These are phyloP conservation scores for Sinosuthora webbiana DNA, from an alignment of 2,113 vertebrate genomes.

Conservation along the genomic window DNA sequence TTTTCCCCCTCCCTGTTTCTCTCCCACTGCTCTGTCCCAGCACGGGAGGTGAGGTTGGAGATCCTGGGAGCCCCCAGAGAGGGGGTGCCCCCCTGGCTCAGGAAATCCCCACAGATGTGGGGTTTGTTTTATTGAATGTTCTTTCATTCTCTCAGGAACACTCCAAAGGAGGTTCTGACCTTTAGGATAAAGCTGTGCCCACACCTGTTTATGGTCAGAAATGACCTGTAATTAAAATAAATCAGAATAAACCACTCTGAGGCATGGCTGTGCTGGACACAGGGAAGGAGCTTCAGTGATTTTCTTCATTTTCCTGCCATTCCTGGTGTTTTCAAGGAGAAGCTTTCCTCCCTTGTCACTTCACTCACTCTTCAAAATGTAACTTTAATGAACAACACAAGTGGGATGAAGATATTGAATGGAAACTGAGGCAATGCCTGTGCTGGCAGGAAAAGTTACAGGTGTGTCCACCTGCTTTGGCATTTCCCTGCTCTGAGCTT, in stretches of 20 bases:
- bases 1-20: not conserved
- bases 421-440: not conserved
- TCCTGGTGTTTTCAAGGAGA: not conserved
- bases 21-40: not conserved
- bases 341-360: not conserved
- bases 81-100: not conserved
- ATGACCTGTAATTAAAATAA: not conserved
- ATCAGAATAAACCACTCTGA: not conserved
- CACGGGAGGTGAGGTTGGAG: not conserved
- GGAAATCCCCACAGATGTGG: too few species aligned
- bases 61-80: not conserved
- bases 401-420: not conserved
- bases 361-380: not conserved
- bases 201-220: not conserved
- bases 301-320: not conserved
- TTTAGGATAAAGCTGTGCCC: not conserved
- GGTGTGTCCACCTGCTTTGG: not conserved
- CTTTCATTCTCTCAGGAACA: fast-evolving
- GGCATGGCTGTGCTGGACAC: fast-evolving
- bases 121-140: too few species aligned
- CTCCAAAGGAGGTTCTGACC: not conserved
- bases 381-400: fast-evolving
- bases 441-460: not conserved
- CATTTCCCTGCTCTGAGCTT: not conserved
- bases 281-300: not conserved